Conservation (phyloP, 1,140 invertebrate genomes). For the Brachystomella parvula region DNA sequence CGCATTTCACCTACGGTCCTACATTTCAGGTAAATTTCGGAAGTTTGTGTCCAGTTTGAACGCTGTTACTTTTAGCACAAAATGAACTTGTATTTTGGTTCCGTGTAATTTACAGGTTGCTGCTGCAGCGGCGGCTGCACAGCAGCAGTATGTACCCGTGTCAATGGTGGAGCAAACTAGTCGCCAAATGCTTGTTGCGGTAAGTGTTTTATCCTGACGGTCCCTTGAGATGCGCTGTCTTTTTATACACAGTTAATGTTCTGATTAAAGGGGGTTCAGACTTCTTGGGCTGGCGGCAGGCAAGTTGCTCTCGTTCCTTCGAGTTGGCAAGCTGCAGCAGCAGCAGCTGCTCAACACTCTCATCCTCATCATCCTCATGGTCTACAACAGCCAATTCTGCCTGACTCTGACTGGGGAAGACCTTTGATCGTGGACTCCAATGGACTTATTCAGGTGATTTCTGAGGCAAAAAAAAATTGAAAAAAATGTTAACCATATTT, state of each 20-base stretch:
- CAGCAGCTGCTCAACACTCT: conserved; percentile 57
- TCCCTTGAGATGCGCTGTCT: neutral
- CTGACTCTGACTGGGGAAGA: conserved; percentile 64
- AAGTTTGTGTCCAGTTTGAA: neutral
- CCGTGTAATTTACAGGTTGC: conserved; percentile 39
- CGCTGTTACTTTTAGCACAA: neutral
- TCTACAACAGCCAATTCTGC: conserved; percentile 55
- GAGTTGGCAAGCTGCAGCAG: conserved; percentile 71
- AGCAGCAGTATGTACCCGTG: conserved; percentile 80
- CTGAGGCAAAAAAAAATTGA: conserved; percentile 5
- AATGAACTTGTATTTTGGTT: neutral
- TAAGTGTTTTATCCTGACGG: conserved; percentile 38
- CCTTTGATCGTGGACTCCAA: conserved; percentile 72
- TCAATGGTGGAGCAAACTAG: conserved; percentile 70
- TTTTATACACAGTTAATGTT: too few relatives aligned
- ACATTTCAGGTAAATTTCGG: conserved; percentile 56
- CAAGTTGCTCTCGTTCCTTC: conserved; percentile 73
- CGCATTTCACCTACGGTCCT: conserved; percentile 68
- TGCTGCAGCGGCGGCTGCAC: conserved; percentile 45
- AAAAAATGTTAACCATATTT: conserved; percentile 9
- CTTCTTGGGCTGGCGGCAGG: conserved; percentile 66
- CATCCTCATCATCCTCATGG: conserved; percentile 39
- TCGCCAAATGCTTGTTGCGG: conserved; percentile 48
- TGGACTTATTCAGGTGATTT: conserved; percentile 55
- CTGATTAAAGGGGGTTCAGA: conserved; percentile 57